These are phyloP conservation scores for Euphydryas editha DNA, from an alignment of 2,888 invertebrate genomes.

Conservation along the genomic window DNA sequence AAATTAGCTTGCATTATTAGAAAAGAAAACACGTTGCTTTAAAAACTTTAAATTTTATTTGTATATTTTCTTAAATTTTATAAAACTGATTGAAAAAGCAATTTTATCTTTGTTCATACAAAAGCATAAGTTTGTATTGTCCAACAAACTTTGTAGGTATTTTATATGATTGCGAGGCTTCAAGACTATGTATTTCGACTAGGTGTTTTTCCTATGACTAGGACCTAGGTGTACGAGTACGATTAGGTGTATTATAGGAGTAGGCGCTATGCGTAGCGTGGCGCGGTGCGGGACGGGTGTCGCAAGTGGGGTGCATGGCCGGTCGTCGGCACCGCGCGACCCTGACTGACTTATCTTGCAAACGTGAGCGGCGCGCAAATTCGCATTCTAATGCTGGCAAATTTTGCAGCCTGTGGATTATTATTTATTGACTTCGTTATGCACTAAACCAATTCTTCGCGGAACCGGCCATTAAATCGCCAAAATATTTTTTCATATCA, in stretches of 20 bases:
- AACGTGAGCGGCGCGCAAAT: constrained; percentile 81
- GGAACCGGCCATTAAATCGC: neutral
- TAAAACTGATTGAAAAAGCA: neutral
- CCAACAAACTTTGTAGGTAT: neutral
- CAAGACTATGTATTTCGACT: neutral
- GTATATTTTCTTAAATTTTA: neutral
- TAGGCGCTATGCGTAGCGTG: constrained; percentile 41
- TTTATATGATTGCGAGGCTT: neutral
- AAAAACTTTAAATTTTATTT: neutral
- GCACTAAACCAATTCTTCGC: constrained; percentile 35
- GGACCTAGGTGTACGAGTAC: constrained; percentile 28
- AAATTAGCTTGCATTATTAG: neutral
- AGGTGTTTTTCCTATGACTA: constrained; percentile 49
- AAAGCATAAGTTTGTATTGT: neutral
- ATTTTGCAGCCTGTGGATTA: constrained; percentile 60
- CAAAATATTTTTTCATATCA: neutral
- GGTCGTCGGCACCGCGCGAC: constrained; percentile 82
- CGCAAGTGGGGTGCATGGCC: constrained; percentile 80
- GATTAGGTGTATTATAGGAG: constrained; percentile 33
- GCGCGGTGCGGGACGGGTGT: constrained; percentile 60
- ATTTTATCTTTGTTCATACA: neutral
- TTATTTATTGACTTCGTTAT: constrained; percentile 33
- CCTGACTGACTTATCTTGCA: constrained; percentile 83
- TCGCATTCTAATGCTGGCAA: constrained; percentile 77
- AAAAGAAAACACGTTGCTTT: neutral